A percentile compares a stretch with the other conserved stretches of the same genome.
Conservation (phyloP, 2,888 invertebrate genomes). For the Andrena chrysosceles region DNA sequence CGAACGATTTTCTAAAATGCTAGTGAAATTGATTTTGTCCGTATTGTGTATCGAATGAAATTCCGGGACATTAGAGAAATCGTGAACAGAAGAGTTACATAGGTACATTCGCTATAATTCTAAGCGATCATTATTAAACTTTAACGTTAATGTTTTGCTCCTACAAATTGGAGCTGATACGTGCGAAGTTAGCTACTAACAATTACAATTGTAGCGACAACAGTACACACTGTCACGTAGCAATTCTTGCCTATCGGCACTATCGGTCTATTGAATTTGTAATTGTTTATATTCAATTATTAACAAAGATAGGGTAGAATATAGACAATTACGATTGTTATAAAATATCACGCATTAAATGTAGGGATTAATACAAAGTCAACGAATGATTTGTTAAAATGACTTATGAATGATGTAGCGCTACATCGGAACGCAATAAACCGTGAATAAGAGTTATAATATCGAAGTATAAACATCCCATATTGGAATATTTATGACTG, state of each 20-base stretch:
- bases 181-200: conserved; percentile 20
- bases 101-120: too few relatives aligned
- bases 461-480: conserved; percentile 1
- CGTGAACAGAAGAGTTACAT: too few relatives aligned
- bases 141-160: background rate
- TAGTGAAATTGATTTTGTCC: too few relatives aligned
- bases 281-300: conserved; percentile 16
- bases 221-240: background rate
- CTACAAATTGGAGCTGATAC: background rate
- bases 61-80: too few relatives aligned
- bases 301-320: background rate
- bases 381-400: background rate
- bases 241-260: background rate
- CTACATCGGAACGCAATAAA: background rate
- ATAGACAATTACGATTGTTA: background rate
- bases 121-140: too few relatives aligned
- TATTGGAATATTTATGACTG: conserved; percentile 6
- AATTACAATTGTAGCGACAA: background rate
- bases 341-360: background rate
- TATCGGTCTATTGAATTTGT: conserved; percentile 3
- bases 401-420: background rate
- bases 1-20: too few relatives aligned
- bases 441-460: background rate
- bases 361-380: background rate
- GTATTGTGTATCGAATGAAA: too few relatives aligned